Evolutionary conservation across 1,140 invertebrate species (phyloP).

Genomic region (Drosophila micromelanica): DNA sequence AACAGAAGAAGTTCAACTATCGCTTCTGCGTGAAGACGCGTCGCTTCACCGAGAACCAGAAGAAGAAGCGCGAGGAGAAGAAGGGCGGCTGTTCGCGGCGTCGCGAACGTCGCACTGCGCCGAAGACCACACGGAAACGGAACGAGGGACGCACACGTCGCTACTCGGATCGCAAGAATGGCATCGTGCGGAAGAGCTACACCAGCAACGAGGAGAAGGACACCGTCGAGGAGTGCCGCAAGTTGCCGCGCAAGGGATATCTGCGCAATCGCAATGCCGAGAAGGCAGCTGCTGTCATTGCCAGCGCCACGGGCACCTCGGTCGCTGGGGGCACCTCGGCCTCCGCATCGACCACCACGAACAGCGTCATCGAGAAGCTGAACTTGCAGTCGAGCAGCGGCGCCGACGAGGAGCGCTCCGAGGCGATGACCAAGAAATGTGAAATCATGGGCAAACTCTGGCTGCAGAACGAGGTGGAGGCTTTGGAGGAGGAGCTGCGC

Average conservation of each 20-base stretch:
- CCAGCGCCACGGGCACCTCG: constrained; percentile 66
- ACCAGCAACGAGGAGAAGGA: constrained; percentile 84
- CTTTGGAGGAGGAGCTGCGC: constrained; percentile 86
- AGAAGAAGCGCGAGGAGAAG: constrained; percentile 86
- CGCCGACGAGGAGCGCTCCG: constrained; percentile 79
- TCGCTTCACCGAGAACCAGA: constrained; percentile 87
- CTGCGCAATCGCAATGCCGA: constrained; percentile 80
- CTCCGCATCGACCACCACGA: constrained; percentile 76
- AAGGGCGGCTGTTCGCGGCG: constrained; percentile 75
- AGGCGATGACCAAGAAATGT: constrained; percentile 85
- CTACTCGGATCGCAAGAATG: constrained; percentile 82
- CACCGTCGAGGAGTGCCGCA: constrained; percentile 79
- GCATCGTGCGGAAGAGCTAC: constrained; percentile 80
- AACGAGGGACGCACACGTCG: constrained; percentile 84
- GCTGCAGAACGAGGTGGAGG: constrained; percentile 90
- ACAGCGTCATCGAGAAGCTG: constrained; percentile 78
- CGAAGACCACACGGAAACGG: constrained; percentile 81
- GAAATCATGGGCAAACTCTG: constrained; percentile 90
- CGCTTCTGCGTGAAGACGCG: constrained; percentile 81
- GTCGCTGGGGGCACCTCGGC: constrained; percentile 73
- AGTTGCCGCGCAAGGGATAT: constrained; percentile 79
- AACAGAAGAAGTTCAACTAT: constrained; percentile 84
- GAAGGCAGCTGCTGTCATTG: constrained; percentile 63
- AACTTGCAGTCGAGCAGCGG: constrained; percentile 78
- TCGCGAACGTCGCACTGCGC: constrained; percentile 76